Percentiles rank a stretch among this genome's conserved stretches.
These are phyloP conservation scores for Podarcis cretensis DNA, from an alignment of 2,113 vertebrate species.

Conservation along the genomic window DNA sequence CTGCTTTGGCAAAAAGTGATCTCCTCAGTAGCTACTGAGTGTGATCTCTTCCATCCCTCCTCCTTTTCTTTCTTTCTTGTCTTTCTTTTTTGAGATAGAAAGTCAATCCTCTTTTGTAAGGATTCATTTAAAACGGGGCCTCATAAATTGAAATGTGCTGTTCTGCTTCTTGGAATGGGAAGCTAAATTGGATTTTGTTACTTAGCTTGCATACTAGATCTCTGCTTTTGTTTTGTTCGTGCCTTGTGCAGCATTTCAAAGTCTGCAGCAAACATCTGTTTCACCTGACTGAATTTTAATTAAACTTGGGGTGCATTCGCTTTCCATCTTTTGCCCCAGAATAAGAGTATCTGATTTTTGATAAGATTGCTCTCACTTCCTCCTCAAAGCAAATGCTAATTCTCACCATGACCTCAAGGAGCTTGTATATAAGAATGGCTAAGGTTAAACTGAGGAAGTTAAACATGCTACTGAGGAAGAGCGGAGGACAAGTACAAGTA, in stretches of 20 bases:
- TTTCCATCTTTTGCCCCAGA: background rate
- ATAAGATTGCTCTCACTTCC: background rate
- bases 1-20: background rate
- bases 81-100: background rate
- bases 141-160: constrained; percentile 2
- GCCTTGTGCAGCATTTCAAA: background rate
- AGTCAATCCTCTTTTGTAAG: constrained; percentile 6
- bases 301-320: background rate
- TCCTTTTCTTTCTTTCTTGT: background rate
- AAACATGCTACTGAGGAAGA: too few species aligned
- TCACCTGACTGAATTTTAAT: constrained; percentile 28
- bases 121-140: background rate
- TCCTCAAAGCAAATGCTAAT: background rate
- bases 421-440: background rate
- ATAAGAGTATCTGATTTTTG: background rate
- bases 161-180: constrained; percentile 13
- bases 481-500: too few species aligned
- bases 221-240: background rate
- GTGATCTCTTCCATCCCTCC: background rate
- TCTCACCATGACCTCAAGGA: background rate
- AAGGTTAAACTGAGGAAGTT: background rate
- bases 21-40: background rate
- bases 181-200: constrained; percentile 29
- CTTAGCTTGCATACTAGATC: constrained; percentile 7
- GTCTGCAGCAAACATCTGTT: background rate